These are phyloP conservation scores for Riptortus pedestris DNA, from an alignment of 1,140 invertebrate species.

Conservation along the genomic window DNA sequence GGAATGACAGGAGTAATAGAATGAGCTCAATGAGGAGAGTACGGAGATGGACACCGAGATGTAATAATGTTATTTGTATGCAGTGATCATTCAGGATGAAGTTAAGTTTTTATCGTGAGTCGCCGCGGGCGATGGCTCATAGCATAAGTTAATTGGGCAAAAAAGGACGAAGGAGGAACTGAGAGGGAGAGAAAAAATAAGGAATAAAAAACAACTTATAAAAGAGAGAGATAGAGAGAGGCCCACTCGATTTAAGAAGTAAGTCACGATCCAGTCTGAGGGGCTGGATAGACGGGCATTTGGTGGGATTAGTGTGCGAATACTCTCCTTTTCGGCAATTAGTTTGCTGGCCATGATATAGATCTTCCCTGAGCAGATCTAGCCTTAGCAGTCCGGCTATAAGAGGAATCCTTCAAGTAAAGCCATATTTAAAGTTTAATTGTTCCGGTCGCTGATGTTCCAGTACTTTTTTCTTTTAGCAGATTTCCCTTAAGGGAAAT, in stretches of 20 bases:
- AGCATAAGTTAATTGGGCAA: slow-evolving; percentile 11
- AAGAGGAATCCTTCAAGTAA: too few relatives aligned
- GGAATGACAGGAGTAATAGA: background rate
- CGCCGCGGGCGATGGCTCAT: background rate
- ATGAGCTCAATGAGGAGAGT: background rate
- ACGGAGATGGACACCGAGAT: background rate
- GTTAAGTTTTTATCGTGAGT: slow-evolving; percentile 1
- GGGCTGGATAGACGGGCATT: too few relatives aligned
- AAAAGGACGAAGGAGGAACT: background rate
- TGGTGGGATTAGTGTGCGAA: too few relatives aligned
- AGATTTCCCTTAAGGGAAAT: too few relatives aligned
- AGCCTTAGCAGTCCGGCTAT: too few relatives aligned
- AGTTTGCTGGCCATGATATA: too few relatives aligned
- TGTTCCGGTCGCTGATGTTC: too few relatives aligned
- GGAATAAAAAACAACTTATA: background rate
- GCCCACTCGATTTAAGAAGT: background rate
- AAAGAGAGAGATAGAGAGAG: background rate
- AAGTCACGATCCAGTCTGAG: slow-evolving; percentile 3
- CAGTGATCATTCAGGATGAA: background rate
- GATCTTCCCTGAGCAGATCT: too few relatives aligned
- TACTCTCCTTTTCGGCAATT: too few relatives aligned
- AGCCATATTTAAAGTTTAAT: too few relatives aligned
- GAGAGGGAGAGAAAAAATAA: background rate
- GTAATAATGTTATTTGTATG: slow-evolving; percentile 10
- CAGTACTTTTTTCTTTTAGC: too few relatives aligned